Evolutionary conservation across 2,797 vertebrate species (phyloP), one percentile per base, ranked within the genome.

Genomic region (Philypnodon macrostomus): DNA sequence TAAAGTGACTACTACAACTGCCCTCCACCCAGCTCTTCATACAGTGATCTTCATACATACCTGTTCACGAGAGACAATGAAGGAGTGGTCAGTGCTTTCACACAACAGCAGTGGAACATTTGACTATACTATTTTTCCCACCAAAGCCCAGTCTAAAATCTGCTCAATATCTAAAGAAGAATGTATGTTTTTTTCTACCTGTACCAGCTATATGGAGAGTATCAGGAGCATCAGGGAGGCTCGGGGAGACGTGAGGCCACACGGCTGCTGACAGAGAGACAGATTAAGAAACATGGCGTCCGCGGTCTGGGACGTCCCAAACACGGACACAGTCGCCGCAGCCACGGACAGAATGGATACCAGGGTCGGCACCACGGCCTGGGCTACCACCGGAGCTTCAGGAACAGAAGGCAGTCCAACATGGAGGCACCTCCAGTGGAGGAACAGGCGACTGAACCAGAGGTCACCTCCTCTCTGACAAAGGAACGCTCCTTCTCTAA

Each of bases 181-280:
- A 36, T 33, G 14, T 9, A 49, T 29, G 9, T 5, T 7, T n/a
- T 2, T 6, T 7, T n/a, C 2, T 6, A 1, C 44, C 21, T 9
- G 33, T n/a, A 13, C n/a, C 71, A 98, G 96, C 89, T 96, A 40
- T 95, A 94, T 79, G 93, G 94, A 49, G 91, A 92, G 63, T 94
- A 93, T 84, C 91, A 90, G 15, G 91, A 95, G 45, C 80, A 90
- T n/a, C 80, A 87, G 4, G 87, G 87, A 2, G 81, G 83, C 27
- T 89, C 92, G 2, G 75, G 88, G 41, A 70, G 86, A 21, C 90
- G 89, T 63, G 91, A 93, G 79, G 91, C 87, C 47, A 85, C 74
- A 1, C 88, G 88, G n/a, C 79, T 92, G 47, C 84, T 92, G 71
- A 87, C 84, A 0, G 85, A 92, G 70, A 84, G 86, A 32, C 84